Percentiles rank a stretch among this genome's conserved stretches.
Conservation (phyloP, 1,140 invertebrate genomes). For the Condylostylus longicornis region DNA sequence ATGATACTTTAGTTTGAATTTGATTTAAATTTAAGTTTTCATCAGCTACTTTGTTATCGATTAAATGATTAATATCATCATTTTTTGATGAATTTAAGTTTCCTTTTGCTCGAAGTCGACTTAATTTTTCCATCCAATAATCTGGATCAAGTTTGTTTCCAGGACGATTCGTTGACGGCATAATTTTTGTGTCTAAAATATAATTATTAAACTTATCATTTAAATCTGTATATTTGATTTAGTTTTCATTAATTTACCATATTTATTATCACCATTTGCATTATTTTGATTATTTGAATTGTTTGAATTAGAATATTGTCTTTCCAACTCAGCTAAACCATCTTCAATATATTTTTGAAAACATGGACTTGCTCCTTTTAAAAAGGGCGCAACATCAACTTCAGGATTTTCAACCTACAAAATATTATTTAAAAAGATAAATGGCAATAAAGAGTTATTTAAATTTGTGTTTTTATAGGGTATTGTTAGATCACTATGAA, state of each 20-base stretch:
- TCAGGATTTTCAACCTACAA: slow-evolving; percentile 67
- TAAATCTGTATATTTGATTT: too few relatives aligned
- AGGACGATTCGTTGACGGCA: slow-evolving; percentile 7
- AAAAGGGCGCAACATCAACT: slow-evolving; percentile 78
- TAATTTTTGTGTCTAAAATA: too few relatives aligned
- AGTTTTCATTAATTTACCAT: slow-evolving; percentile 6
- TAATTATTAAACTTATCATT: too few relatives aligned
- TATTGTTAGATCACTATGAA: too few relatives aligned
- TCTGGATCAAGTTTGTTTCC: slow-evolving; percentile 20
- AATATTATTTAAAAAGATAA: not conserved
- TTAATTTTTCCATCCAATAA: slow-evolving; percentile 28
- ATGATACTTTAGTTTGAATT: slow-evolving; percentile 23
- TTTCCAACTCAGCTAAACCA: slow-evolving; percentile 63
- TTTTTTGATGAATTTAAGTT: slow-evolving; percentile 13
- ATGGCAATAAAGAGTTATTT: too few relatives aligned
- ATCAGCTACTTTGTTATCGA: slow-evolving; percentile 29
- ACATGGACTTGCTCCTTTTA: slow-evolving; percentile 75
- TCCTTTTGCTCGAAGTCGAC: slow-evolving; percentile 15
- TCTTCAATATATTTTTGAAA: slow-evolving; percentile 87
- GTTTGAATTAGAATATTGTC: slow-evolving; percentile 5
- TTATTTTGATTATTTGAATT: not conserved
- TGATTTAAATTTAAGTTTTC: slow-evolving; percentile 28
- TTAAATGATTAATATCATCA: slow-evolving; percentile 16
- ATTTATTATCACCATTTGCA: slow-evolving; percentile 8
- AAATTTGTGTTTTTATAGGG: too few relatives aligned